A percentile compares a stretch with the other conserved stretches of the same genome.
Conservation (phyloP, 2,797 vertebrate genomes). For the Dipus sagitta region DNA sequence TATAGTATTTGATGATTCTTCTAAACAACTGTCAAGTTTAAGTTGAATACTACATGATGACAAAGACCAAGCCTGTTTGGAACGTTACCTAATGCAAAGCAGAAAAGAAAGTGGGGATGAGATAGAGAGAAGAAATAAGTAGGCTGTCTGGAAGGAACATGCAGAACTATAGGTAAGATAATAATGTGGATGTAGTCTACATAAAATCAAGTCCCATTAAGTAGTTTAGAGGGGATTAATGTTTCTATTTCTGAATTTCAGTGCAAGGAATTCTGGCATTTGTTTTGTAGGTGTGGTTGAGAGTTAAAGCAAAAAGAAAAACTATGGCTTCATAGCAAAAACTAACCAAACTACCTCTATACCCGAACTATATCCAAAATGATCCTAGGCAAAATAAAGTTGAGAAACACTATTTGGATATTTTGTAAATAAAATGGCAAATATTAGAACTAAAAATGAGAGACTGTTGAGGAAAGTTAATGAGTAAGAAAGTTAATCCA, state of each 20-base stretch:
- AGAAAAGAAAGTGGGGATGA: neutral
- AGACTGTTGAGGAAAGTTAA: neutral
- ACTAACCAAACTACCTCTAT: neutral
- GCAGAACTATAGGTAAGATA: neutral
- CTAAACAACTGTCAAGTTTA: neutral
- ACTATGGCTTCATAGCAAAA: neutral
- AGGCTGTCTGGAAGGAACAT: neutral
- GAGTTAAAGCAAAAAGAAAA: neutral
- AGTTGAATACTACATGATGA: neutral
- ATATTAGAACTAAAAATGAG: neutral
- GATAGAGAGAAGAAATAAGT: neutral
- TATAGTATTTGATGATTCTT: neutral
- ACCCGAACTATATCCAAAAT: neutral
- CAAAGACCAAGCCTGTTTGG: neutral
- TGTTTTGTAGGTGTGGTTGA: neutral
- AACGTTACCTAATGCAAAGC: neutral
- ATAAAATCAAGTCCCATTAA: neutral
- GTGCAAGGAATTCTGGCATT: neutral
- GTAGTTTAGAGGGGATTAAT: neutral
- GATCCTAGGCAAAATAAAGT: neutral
- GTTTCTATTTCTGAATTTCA: neutral
- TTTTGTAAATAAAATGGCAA: neutral
- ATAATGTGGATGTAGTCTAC: neutral
- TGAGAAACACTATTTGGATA: neutral
- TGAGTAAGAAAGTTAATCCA: neutral